phyloP scores from a whole-genome alignment of 2,113 vertebrate genomes.

The Colius striatus region DNA sequence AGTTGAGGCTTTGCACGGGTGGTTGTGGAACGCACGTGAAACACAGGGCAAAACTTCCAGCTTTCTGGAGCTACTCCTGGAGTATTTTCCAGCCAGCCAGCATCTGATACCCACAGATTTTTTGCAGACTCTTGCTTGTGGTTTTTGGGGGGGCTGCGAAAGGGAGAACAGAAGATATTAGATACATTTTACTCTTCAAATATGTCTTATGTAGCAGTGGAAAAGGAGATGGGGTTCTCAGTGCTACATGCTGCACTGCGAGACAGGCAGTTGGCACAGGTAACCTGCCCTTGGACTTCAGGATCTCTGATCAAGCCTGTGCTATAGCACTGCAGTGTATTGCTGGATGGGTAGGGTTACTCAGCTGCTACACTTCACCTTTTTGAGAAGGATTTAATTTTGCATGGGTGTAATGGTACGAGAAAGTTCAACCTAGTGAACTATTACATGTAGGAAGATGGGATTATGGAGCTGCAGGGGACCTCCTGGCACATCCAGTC shows the following conservation, averaged over 20 bases:
- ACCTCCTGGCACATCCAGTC: neutral
- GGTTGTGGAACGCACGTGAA: neutral
- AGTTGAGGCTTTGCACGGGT: neutral
- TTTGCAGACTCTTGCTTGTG: neutral
- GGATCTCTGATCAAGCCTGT: neutral
- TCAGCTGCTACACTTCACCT: neutral
- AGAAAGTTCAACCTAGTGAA: neutral
- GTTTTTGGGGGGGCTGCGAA: neutral
- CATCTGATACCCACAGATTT: neutral
- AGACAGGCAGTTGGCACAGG: neutral
- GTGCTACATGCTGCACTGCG: neutral
- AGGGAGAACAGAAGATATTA: neutral
- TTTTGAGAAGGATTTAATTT: neutral
- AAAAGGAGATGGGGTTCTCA: neutral
- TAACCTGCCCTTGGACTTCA: neutral
- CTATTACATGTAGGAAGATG: neutral
- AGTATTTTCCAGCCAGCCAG: neutral
- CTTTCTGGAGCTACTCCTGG: neutral
- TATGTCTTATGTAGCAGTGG: fast-evolving
- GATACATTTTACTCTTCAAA: neutral
- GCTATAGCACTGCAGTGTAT: neutral
- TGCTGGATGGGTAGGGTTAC: neutral
- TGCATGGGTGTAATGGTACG: neutral
- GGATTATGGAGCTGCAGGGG: neutral
- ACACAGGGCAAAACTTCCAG: neutral